These are phyloP conservation scores for Crocodylus rhombifer DNA, from an alignment of 2,797 vertebrate species.

Conservation along the genomic window DNA sequence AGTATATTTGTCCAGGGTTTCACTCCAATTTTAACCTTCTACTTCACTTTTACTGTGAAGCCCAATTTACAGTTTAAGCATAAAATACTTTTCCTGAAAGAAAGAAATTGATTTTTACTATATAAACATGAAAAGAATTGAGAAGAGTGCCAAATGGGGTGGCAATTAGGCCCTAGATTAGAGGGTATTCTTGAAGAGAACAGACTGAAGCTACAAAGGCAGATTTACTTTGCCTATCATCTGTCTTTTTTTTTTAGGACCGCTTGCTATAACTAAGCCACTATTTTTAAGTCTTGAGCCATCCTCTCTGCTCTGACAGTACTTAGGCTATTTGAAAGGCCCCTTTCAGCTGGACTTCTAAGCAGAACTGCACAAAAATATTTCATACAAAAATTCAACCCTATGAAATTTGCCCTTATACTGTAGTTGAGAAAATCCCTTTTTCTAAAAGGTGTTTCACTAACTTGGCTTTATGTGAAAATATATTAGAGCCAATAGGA, in stretches of 20 bases:
- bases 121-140: neutral
- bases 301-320: constrained; percentile 1
- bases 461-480: neutral
- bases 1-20: neutral
- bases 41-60: neutral
- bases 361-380: neutral
- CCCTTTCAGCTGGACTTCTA: neutral
- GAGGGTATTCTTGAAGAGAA: neutral
- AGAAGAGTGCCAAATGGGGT: neutral
- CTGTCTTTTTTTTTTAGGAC: constrained; percentile 16
- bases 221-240: neutral
- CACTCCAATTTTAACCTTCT: neutral
- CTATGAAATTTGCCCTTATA: neutral
- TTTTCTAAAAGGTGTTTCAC: neutral
- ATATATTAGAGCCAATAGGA: neutral
- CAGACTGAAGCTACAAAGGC: neutral
- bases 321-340: neutral
- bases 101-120: neutral
- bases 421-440: neutral
- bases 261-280: constrained; percentile 56
- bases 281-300: constrained; percentile 9
- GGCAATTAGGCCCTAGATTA: neutral
- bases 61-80: neutral
- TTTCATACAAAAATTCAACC: neutral
- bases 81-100: neutral